phyloP scores from a whole-genome alignment of 2,797 vertebrate genomes.

The Danio choprae region DNA sequence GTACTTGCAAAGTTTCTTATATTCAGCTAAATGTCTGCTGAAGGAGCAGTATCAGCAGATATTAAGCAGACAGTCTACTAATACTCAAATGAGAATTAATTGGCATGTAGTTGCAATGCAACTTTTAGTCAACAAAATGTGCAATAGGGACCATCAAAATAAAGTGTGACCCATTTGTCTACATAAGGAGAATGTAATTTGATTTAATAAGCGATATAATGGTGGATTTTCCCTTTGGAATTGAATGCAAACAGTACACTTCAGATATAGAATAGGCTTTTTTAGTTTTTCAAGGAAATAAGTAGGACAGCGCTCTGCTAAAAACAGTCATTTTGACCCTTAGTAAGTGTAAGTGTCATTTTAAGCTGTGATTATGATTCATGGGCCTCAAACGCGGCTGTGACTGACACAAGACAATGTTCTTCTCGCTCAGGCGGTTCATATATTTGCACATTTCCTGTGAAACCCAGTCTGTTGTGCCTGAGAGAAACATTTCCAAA shows the following conservation, averaged over 20 bases:
- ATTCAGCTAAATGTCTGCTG: no score
- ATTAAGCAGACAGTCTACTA: no score
- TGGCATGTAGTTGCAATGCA: no score
- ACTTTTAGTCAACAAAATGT: no score
- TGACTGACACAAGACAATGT: conserved; percentile 47
- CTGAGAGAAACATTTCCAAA: neutral
- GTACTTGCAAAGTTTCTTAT: no score
- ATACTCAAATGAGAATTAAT: no score
- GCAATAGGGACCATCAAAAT: no score
- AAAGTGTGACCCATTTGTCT: no score
- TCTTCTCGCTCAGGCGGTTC: conserved; percentile 45
- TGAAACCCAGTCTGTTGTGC: conserved; percentile 36
- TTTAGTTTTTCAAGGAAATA: neutral
- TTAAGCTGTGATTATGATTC: conserved; percentile 30
- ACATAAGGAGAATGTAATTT: neutral
- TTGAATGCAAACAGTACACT: neutral
- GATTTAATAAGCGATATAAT: neutral
- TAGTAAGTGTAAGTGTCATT: conserved; percentile 32
- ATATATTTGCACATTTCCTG: conserved; percentile 48
- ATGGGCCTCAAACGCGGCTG: conserved; percentile 26
- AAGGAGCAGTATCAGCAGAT: no score
- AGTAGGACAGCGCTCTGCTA: conserved; percentile 19
- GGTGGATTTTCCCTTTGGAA: neutral
- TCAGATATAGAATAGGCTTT: neutral
- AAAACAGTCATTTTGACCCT: conserved; percentile 28